Evolutionary conservation across 92 coral and sea anemone genomes (phyloP).

Genomic region (Parazoanthus swiftii): DNA sequence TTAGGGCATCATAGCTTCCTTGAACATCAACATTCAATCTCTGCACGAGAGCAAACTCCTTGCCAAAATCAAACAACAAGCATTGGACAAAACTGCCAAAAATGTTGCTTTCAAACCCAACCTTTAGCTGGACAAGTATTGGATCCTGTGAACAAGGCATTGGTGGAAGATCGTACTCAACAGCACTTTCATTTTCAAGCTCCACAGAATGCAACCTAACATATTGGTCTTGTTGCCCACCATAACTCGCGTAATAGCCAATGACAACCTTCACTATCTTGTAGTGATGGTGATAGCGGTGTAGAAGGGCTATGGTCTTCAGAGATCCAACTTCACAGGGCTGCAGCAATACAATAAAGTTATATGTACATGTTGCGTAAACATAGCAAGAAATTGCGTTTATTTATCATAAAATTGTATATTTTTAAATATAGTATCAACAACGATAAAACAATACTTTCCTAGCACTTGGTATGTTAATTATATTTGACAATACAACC

Average conservation of each 20-base stretch:
- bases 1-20: conserved; percentile 18
- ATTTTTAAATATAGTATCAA: no score
- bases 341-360: not conserved
- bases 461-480: not conserved
- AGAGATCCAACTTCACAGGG: conserved; percentile 22
- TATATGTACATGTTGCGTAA: not conserved
- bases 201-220: not conserved
- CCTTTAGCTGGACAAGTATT: conserved; percentile 28
- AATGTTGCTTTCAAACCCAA: conserved; percentile 42
- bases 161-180: conserved; percentile 30
- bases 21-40: conserved; percentile 58
- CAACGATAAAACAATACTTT: no score
- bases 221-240: not conserved
- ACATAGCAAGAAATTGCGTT: no score
- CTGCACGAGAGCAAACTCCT: conserved; percentile 29
- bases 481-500: not conserved
- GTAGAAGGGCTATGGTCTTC: conserved; percentile 32
- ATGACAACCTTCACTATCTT: conserved; percentile 22
- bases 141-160: not conserved
- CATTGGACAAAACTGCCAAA: conserved; percentile 61
- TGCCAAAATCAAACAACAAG: conserved; percentile 66
- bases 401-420: no score
- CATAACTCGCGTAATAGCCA: conserved; percentile 3
- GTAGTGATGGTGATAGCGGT: conserved; percentile 38
- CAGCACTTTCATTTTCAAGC: not conserved